Percentiles rank a stretch among this genome's conserved stretches.
Conservation (phyloP, 2,797 vertebrate genomes). For the Mareca penelope region DNA sequence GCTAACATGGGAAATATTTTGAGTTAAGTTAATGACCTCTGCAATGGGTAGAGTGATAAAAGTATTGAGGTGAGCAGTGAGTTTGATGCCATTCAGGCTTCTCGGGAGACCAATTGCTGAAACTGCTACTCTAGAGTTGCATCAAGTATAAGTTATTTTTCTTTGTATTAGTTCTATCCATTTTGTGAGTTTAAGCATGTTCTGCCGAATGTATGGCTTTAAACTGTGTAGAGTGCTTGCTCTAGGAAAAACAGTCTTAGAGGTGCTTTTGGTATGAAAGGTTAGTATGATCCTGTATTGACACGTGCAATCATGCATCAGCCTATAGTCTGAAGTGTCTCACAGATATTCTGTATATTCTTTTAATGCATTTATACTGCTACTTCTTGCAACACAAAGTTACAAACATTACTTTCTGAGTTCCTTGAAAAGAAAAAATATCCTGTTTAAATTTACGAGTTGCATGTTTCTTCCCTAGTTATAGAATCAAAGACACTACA, state of each 20-base stretch:
- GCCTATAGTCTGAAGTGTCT: not conserved
- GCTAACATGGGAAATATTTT: not conserved
- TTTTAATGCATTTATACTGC: not conserved
- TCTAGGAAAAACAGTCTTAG: not conserved
- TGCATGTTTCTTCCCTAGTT: slow-evolving; percentile 73
- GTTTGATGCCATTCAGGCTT: not conserved
- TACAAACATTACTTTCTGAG: not conserved
- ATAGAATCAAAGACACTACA: slow-evolving; percentile 89
- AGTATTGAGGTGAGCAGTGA: not conserved
- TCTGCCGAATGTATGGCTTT: not conserved
- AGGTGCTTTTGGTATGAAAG: not conserved
- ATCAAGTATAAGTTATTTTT: not conserved
- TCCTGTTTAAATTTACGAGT: not conserved
- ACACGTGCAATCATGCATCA: not conserved
- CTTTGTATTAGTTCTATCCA: not conserved
- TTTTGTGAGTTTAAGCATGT: not conserved
- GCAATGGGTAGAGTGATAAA: not conserved
- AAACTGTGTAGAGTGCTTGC: not conserved
- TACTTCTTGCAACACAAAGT: not conserved
- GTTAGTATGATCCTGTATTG: slow-evolving; percentile 3
- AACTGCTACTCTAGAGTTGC: not conserved
- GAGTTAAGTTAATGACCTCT: not conserved
- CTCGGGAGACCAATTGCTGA: not conserved
- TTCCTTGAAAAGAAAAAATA: not conserved
- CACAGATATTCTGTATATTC: not conserved